Conservation (phyloP, 1,140 invertebrate genomes). For the Latrodectus geometricus region DNA sequence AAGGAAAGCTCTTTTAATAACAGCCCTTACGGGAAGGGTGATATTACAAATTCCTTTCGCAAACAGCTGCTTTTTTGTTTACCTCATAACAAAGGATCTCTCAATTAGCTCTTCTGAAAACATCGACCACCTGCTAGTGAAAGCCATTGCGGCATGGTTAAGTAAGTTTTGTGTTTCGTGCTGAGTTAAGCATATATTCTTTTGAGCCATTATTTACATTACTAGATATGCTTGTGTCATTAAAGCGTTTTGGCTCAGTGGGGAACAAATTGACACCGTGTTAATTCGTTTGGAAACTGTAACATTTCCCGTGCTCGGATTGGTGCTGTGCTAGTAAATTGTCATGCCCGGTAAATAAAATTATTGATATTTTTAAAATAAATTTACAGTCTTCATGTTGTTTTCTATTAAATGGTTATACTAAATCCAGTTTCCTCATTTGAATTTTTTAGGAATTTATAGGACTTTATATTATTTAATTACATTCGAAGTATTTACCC, state of each 20-base stretch:
- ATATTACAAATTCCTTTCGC: constrained; percentile 48
- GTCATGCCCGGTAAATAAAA: no score
- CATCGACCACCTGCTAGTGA: constrained; percentile 41
- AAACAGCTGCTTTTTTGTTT: constrained; percentile 54
- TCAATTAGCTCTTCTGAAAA: constrained; percentile 31
- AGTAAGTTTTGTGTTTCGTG: constrained; percentile 8
- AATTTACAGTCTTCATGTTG: no score
- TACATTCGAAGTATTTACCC: no score
- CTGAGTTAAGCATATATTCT: constrained; percentile 9
- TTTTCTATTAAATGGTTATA: no score
- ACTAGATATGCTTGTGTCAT: constrained; percentile 46
- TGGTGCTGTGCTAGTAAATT: no score
- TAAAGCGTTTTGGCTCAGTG: neutral
- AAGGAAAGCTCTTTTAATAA: no score
- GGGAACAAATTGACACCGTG: neutral
- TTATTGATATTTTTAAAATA: no score
- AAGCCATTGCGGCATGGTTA: constrained; percentile 13
- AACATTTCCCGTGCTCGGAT: no score
- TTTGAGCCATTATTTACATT: constrained; percentile 47
- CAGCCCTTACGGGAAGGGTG: neutral
- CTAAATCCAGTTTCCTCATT: no score
- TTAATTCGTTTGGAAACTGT: no score
- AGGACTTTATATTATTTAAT: no score
- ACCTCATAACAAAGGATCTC: constrained; percentile 31
- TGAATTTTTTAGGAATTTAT: no score